Base-by-base conservation (phyloP, 1,140 invertebrate species). In the Calephelis virginiensis region DNA sequence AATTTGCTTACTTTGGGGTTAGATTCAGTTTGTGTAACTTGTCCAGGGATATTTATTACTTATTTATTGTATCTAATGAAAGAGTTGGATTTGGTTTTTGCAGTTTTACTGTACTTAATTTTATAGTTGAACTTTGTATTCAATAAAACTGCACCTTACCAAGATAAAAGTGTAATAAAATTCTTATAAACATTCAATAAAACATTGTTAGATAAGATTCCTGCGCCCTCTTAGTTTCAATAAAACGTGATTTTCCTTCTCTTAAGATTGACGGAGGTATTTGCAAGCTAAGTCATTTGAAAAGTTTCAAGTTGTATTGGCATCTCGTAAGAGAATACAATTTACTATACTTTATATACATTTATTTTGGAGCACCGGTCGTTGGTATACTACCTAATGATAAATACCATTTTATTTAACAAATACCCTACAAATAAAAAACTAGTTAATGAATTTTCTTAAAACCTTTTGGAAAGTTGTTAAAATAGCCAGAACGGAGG, bases 221-320 rank as follows among this genome's bases (percentile, higher is more conserved):
- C 12, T n/a, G 37, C 12, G 56, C 56, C 56, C 11, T 40, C 56
- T 59, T 59, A 38, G 37, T 59, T 38, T 59, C 56, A 59, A 59
- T 59, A 59, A 40, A 56, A 40, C 56, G 56, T 40, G 56, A 59
- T 59, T 59, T 59, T 59, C 56, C 17, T 37, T n/a, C 56, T 59
- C 56, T 59, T n/a, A 10, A 59, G 56, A 40, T 59, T 38, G 56
- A 59, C 56, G 37, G 56, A 59, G 56, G 56, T 59, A 59, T 59
- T 59, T 59, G 56, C n/a, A 40, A 17, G 56, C 28, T 17, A 59
- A 59, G 37, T 40, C 56, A 59, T 59, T 59, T 38, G 56, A 59
- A 59, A 59, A 59, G 37, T 38, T 38, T 59, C 37, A 11, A 59
- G 12, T 59, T 59, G 8, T 38, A 59, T 59, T 59, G 56, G 38